Evolutionary conservation across 2,113 vertebrate genomes (phyloP), one percentile per base, ranked within the genome.

Genomic region (Planiliza haematocheilus): DNA sequence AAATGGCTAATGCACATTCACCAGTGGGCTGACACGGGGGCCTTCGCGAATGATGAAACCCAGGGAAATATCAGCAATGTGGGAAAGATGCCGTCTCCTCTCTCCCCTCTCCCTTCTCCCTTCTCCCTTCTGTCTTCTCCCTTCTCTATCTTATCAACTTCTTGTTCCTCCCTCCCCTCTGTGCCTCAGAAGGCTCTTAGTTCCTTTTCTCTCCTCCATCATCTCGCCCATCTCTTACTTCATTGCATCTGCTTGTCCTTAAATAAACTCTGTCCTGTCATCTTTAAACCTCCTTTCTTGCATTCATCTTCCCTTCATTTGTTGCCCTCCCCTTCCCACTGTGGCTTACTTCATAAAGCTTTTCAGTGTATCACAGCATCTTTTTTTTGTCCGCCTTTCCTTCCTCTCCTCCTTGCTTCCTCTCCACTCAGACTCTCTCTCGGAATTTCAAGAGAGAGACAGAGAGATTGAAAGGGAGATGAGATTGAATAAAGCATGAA

Each of bases 51-150:
- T 91, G 91, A 91, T 91, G 87, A 76, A 92, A 91, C 77, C 62
- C n/a, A 51, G 58, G 81, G 91, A 88, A 91, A 93, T 88, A 75
- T 64, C 80, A 62, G 83, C 77, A 66, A 85, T 85, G 45, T 68
- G 77, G 63, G 50, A 45, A 77, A 77, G 56, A 58, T 67, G 52
- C 46, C 61, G 43, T 66, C 72, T 66, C 58, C 52, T 20, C 71
- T 9, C 10, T 61, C 30, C 52, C 42, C 14, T 16, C 45, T 57
- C 58, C 45, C 53, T 52, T 24, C 50, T 59, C 60, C 45, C 53
- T 52, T 24, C 50, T 59, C 60, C 45, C 53, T 52, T 24, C 50
- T 59, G n/a, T n/a, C n/a, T n/a, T n/a, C n/a, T n/a, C n/a, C 45
- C 53, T 52, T 24, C 50, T 59, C 60, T 13, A 77, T 82, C 53